Evolutionary conservation across 1,140 invertebrate species (phyloP).

Genomic region (Lasioglossum albipes): DNA sequence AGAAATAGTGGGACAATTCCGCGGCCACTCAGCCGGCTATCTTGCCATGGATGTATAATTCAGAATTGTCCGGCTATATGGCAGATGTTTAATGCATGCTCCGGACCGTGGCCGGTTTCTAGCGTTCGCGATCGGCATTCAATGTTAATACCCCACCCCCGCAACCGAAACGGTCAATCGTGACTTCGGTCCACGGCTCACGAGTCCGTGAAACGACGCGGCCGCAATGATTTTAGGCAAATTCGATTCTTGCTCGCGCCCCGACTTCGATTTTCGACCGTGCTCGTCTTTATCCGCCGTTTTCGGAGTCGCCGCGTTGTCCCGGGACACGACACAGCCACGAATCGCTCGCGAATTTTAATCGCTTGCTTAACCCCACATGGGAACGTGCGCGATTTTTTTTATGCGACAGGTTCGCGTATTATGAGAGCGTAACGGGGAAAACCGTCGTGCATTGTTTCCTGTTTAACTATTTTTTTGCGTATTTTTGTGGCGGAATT

Average conservation of each 20-base stretch:
- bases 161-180: constrained; percentile 54
- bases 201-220: constrained; percentile 47
- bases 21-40: constrained; percentile 64
- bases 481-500: no score
- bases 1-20: constrained; percentile 70
- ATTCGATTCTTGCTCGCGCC: constrained; percentile 45
- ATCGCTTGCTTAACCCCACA: constrained; percentile 1
- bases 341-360: constrained; percentile 9
- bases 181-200: constrained; percentile 56
- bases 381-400: no score
- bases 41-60: constrained; percentile 74
- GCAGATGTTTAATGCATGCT: constrained; percentile 77
- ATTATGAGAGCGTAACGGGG: no score
- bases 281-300: background rate
- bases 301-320: background rate
- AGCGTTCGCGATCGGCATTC: constrained; percentile 63
- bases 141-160: constrained; percentile 73
- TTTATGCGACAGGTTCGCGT: no score
- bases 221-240: constrained; percentile 57
- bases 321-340: background rate
- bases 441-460: no score
- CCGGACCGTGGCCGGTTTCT: constrained; percentile 49
- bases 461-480: no score
- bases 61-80: constrained; percentile 74
- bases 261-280: background rate